Evolutionary conservation across 2,113 vertebrate species (phyloP).

Genomic region (Morone chrysops): DNA sequence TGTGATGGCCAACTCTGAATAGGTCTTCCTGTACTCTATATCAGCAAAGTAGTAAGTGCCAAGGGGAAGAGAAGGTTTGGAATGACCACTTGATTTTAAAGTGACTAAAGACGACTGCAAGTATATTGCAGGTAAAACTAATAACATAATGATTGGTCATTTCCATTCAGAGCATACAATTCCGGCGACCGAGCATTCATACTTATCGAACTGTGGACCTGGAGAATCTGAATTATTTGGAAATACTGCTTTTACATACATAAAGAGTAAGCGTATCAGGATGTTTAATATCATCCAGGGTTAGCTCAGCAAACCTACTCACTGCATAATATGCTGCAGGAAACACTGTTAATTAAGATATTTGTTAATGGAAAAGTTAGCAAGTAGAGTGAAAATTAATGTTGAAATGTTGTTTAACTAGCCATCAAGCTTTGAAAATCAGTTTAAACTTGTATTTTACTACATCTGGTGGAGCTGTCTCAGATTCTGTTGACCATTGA

Average conservation of each 20-base stretch:
- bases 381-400: background rate
- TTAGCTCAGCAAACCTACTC: background rate
- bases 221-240: too few relatives aligned
- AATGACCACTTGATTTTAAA: background rate
- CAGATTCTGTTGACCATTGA: background rate
- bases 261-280: too few relatives aligned
- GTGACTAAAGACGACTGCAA: background rate
- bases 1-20: constrained; percentile 5
- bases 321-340: too few relatives aligned
- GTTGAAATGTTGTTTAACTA: background rate
- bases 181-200: background rate
- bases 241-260: background rate
- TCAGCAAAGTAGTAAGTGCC: background rate
- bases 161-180: background rate
- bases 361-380: background rate
- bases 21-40: background rate
- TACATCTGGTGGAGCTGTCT: background rate
- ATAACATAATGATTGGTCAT: background rate
- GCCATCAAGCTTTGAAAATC: background rate
- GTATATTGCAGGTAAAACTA: too few relatives aligned
- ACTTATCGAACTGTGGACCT: background rate
- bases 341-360: background rate
- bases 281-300: background rate
- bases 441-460: background rate
- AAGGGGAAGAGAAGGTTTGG: background rate